Evolutionary conservation across 2,888 invertebrate species (phyloP).

Genomic region (Gnatocerus cornutus): DNA sequence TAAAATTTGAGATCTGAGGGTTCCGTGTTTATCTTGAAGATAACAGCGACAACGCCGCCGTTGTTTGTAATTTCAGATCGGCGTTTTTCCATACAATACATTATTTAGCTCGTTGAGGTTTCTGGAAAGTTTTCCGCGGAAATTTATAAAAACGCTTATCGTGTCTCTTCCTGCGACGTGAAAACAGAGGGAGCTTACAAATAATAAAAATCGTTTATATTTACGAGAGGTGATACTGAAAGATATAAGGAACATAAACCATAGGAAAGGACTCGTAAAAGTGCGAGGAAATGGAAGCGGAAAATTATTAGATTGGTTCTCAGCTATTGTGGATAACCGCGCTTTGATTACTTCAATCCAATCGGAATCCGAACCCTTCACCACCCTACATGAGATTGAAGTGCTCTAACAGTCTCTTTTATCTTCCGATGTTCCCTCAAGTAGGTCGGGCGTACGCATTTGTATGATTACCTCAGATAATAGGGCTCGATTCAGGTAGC

Average conservation of each 20-base stretch:
- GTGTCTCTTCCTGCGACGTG: slow-evolving; percentile 40
- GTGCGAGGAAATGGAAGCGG: slow-evolving; percentile 60
- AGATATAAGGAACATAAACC: slow-evolving; percentile 49
- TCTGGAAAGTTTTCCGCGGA: slow-evolving; percentile 25
- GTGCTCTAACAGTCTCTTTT: slow-evolving; percentile 51
- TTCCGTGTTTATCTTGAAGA: slow-evolving; percentile 4
- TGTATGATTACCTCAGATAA: slow-evolving; percentile 49
- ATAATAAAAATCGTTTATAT: slow-evolving; percentile 49
- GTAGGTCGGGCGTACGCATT: slow-evolving; percentile 48
- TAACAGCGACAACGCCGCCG: slow-evolving; percentile 15
- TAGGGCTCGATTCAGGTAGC: slow-evolving; percentile 38
- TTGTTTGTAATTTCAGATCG: slow-evolving; percentile 32
- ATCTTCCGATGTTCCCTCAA: slow-evolving; percentile 47
- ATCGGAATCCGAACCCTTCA: slow-evolving; percentile 53
- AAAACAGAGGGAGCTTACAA: slow-evolving; percentile 46
- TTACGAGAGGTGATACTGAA: slow-evolving; percentile 49
- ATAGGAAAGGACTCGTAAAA: slow-evolving; percentile 60
- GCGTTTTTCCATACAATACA: slow-evolving; percentile 21
- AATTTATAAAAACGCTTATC: slow-evolving; percentile 48
- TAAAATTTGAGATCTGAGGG: slow-evolving; percentile 8
- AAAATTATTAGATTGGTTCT: slow-evolving; percentile 64
- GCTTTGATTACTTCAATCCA: slow-evolving; percentile 64
- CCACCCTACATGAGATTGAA: slow-evolving; percentile 50
- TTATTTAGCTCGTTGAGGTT: slow-evolving; percentile 42
- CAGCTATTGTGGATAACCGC: slow-evolving; percentile 62